These are phyloP conservation scores for Reticulitermes speratus DNA, from an alignment of 1,140 invertebrate genomes.

Conservation along the genomic window DNA sequence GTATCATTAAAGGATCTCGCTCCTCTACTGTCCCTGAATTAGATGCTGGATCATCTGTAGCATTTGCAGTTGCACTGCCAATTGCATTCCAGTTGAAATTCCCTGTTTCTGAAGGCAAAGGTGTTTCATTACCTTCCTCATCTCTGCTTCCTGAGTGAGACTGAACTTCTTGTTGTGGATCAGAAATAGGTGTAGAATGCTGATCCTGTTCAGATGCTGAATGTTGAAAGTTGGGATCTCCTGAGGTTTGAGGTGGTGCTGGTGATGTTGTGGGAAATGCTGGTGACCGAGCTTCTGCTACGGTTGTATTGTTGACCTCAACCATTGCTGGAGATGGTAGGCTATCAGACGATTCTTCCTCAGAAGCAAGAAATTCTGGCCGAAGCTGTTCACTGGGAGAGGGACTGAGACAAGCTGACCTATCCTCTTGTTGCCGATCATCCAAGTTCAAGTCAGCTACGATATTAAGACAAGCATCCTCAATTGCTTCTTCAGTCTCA, in stretches of 20 bases:
- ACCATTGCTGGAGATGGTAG: constrained; percentile 29
- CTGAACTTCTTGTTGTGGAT: not conserved
- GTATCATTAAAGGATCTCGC: constrained; percentile 26
- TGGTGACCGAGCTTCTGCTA: constrained; percentile 23
- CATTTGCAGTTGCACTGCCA: not conserved
- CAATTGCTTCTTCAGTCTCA: not conserved
- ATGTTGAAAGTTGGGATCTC: not conserved
- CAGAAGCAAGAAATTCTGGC: constrained; percentile 26
- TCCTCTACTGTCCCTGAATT: not conserved
- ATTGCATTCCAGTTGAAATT: constrained; percentile 22
- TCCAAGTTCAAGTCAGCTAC: not conserved
- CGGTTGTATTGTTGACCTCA: not conserved
- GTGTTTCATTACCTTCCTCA: not conserved
- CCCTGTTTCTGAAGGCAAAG: not conserved
- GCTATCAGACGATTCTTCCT: constrained; percentile 8
- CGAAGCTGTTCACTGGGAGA: constrained; percentile 29
- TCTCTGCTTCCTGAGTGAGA: not conserved
- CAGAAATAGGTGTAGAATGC: not conserved
- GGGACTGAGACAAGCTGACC: not conserved
- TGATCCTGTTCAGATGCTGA: not conserved
- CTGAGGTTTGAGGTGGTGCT: not conserved
- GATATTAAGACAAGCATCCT: not conserved
- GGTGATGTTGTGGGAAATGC: constrained; percentile 25
- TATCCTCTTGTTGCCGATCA: not conserved
- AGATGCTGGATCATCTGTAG: not conserved